phyloP scores from a whole-genome alignment of 2,888 invertebrate genomes.

The Helobdella robusta region DNA sequence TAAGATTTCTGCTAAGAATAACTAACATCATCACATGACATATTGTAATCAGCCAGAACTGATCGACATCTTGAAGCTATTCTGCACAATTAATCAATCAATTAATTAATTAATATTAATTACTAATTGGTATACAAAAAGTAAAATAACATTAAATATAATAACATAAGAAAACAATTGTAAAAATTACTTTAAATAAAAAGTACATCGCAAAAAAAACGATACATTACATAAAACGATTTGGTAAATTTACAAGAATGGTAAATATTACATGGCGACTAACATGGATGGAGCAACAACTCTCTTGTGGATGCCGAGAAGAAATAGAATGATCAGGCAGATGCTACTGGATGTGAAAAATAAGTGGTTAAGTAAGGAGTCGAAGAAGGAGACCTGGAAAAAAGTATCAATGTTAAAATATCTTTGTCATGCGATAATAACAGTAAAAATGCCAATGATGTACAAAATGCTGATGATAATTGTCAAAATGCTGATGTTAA shows the following conservation, averaged over 20 bases:
- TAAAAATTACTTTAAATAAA: too few relatives aligned
- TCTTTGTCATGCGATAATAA: too few relatives aligned
- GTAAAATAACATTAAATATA: slow-evolving; percentile 5
- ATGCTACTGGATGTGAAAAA: slow-evolving; percentile 73
- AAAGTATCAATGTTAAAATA: neutral
- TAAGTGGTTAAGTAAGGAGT: slow-evolving; percentile 84
- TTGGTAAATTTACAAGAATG: neutral
- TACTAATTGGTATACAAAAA: neutral
- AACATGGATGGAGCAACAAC: slow-evolving; percentile 87
- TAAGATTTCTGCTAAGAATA: too few relatives aligned
- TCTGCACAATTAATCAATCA: slow-evolving; percentile 36
- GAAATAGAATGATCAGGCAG: slow-evolving; percentile 68
- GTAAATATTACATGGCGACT: slow-evolving; percentile 35
- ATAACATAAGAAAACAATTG: neutral
- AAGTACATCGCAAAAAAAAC: slow-evolving; percentile 5
- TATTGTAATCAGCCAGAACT: slow-evolving; percentile 87
- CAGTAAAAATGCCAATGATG: too few relatives aligned
- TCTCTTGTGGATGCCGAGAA: slow-evolving; percentile 84
- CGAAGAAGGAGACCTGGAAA: slow-evolving; percentile 65
- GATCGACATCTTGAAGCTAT: slow-evolving; percentile 80
- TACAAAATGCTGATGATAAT: too few relatives aligned
- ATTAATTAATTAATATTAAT: neutral
- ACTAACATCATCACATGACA: slow-evolving; percentile 82
- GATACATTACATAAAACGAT: neutral
- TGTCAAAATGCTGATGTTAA: too few relatives aligned